Conservation (phyloP, 2,797 vertebrate species). For the Nyctalus aviator region DNA sequence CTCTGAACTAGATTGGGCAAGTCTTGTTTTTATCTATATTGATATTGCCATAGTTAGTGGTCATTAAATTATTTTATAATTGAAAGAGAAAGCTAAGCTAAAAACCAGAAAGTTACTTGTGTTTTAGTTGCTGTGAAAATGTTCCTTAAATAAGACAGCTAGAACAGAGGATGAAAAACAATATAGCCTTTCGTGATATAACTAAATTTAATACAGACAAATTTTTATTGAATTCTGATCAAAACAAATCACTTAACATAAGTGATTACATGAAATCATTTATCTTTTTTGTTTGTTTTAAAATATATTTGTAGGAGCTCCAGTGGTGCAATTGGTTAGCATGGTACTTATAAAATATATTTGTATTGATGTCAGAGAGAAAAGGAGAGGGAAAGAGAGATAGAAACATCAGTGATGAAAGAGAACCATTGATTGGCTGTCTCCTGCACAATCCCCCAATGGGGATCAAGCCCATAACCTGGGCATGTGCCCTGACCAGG, state of each 20-base stretch:
- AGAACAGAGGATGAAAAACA: background rate
- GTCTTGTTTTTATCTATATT: conserved; percentile 71
- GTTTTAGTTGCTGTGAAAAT: conserved; percentile 15
- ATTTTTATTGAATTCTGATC: conserved; percentile 47
- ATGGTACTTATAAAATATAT: no score
- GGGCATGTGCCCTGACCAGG: no score
- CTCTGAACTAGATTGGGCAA: conserved; percentile 92
- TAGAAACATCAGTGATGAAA: no score
- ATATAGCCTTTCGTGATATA: background rate
- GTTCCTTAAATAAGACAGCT: background rate
- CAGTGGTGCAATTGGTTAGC: no score
- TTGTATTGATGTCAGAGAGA: no score
- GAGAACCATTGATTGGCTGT: no score
- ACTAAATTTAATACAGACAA: background rate
- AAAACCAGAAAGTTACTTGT: background rate
- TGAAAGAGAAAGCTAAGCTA: background rate
- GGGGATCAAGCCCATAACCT: no score
- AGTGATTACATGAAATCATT: background rate
- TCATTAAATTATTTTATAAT: background rate
- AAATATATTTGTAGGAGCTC: no score
- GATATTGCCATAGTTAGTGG: background rate
- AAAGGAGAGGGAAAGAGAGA: no score
- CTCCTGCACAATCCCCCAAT: no score
- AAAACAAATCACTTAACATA: conserved; percentile 44
- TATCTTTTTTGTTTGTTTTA: background rate